Percentiles rank a stretch among this genome's conserved stretches.
Evolutionary conservation across 2,113 vertebrate genomes (phyloP).

Genomic region (Sorex araneus): DNA sequence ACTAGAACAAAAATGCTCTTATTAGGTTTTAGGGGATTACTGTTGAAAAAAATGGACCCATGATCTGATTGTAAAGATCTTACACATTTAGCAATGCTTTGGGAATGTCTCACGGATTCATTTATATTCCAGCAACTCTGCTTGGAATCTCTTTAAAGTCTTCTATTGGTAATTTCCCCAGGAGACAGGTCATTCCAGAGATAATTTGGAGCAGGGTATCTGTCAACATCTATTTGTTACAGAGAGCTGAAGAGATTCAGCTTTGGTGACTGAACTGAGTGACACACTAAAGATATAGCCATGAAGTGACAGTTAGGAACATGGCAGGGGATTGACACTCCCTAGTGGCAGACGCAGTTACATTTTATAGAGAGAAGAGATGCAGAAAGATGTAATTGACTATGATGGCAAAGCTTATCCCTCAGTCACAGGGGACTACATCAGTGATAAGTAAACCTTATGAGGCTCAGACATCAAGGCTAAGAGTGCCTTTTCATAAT

Average conservation of each 20-base stretch:
- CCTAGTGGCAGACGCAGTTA: neutral
- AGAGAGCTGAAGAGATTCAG: neutral
- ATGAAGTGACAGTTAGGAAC: neutral
- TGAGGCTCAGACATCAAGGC: neutral
- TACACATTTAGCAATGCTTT: too few species aligned
- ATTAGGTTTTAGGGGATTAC: too few species aligned
- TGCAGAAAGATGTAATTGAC: neutral
- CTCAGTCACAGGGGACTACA: neutral
- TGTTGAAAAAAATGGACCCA: too few species aligned
- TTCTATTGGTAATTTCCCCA: neutral
- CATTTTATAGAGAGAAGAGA: neutral
- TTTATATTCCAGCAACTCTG: too few species aligned
- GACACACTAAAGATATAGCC: fast-evolving
- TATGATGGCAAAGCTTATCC: neutral
- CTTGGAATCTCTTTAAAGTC: neutral
- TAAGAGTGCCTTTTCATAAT: neutral
- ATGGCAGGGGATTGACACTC: neutral
- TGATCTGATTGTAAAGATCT: too few species aligned
- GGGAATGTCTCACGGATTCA: too few species aligned
- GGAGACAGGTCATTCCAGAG: neutral
- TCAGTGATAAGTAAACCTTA: neutral
- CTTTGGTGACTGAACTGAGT: neutral
- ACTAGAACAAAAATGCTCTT: too few species aligned
- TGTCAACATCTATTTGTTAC: neutral
- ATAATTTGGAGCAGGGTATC: neutral